Evolutionary conservation across 1,140 invertebrate species (phyloP), one percentile per base, ranked within the genome.

Genomic region (Diachasmimorpha longicaudata): DNA sequence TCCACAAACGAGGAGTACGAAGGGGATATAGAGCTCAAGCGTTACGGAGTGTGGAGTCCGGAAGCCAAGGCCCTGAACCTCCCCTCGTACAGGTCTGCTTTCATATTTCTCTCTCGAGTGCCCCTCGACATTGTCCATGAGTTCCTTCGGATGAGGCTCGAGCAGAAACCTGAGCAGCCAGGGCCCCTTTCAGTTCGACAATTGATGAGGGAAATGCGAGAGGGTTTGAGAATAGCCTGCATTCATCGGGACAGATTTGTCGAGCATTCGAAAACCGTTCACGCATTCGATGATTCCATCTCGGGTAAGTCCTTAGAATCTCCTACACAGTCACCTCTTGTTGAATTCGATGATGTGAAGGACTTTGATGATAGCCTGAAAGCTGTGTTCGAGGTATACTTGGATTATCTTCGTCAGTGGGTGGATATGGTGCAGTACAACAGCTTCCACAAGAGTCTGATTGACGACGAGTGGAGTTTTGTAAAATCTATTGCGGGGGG

Each of bases 71-170:
- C 92, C 10, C 91, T 98, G 85, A 91, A 92, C 77, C 89, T 98
- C 74, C 96, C 96, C 9, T 95, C 95, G 8, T 97, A 97, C 87
- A 91, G 93, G 79, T 90, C 93, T 25, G 91, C 93, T 52, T 98
- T 96, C 86, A 89, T 97, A n/a, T 96, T 97, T 83, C 90, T 98
- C 0, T 93, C 94, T 58, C 91, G 92, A 39, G 92, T 96, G 16
- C 95, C 95, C 16, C 85, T 98, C 78, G 95, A 97, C 86, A 93
- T 97, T 14, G 93, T 97, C 75, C 95, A 97, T 81, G 96, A 97
- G 87, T 97, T 96, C 87, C 88, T 98, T 37, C 88, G 92, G 37
- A 92, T 98, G 88, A 89, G 96, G 73, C 89, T 97, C 39, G 95
- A 97, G 81, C 94, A 96, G 58, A 93, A 93, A 78, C 95, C 95